Percentiles rank a stretch among this genome's conserved stretches.
These are phyloP conservation scores for Leptura quadrifasciata DNA, from an alignment of 2,888 invertebrate genomes.

Conservation along the genomic window DNA sequence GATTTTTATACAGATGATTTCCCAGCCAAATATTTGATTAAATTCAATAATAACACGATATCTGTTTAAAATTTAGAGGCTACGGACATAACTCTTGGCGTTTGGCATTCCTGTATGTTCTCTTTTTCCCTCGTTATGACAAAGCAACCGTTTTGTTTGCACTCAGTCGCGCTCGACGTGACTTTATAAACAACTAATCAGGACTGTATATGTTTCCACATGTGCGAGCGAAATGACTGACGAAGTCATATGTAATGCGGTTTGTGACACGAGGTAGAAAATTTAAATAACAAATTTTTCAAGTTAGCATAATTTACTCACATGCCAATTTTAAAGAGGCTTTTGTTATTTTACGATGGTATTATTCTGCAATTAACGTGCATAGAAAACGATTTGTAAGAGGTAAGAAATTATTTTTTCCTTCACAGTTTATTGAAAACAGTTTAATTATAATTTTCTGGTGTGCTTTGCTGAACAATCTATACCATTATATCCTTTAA, in stretches of 20 bases:
- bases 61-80: not conserved
- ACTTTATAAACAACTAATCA: slow-evolving; percentile 3
- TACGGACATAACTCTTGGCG: not conserved
- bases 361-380: too few species aligned
- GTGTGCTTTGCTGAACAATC: too few species aligned
- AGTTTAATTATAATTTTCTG: too few species aligned
- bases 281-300: not conserved
- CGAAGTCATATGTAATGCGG: not conserved
- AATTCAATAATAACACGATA: not conserved
- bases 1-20: too few species aligned
- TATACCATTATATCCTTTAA: too few species aligned
- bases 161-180: not conserved
- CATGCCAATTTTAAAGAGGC: not conserved
- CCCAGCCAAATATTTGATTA: too few species aligned
- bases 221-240: not conserved
- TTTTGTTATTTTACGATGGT: too few species aligned
- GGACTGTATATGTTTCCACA: slow-evolving; percentile 3
- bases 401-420: too few species aligned
- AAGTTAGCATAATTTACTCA: not conserved
- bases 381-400: too few species aligned
- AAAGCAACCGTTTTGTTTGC: slow-evolving; percentile 7
- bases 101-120: not conserved
- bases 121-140: not conserved
- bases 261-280: not conserved
- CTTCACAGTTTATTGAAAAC: too few species aligned